phyloP scores from a whole-genome alignment of 2,888 invertebrate genomes.

The Athripsodes cinereus region DNA sequence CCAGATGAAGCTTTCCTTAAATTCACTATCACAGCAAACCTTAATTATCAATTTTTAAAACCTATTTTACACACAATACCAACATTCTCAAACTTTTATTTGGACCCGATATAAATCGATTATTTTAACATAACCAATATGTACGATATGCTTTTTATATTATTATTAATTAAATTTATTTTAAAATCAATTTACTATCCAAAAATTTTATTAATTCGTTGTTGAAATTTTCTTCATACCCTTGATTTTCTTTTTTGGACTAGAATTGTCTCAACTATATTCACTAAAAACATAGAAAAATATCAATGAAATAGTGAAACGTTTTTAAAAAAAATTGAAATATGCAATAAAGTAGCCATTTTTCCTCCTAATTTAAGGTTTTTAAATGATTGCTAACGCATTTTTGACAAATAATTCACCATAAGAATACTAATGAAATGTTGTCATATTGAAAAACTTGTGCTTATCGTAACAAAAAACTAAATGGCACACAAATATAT shows the following conservation, averaged over 20 bases:
- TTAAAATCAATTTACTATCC: neutral
- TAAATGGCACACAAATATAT: too few relatives aligned
- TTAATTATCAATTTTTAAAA: neutral
- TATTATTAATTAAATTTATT: neutral
- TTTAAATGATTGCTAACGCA: slow-evolving; percentile 25
- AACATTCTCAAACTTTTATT: neutral
- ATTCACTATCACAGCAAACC: neutral
- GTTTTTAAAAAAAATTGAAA: neutral
- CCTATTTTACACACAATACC: neutral
- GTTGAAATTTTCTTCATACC: neutral
- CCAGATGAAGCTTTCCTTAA: neutral
- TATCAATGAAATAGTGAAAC: neutral
- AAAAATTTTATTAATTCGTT: too few relatives aligned
- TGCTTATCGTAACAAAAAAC: too few relatives aligned
- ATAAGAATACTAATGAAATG: too few relatives aligned
- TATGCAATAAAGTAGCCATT: slow-evolving; percentile 16
- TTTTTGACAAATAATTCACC: slow-evolving; percentile 3
- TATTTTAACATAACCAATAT: neutral
- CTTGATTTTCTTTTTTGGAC: neutral
- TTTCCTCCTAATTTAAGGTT: neutral
- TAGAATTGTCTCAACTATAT: neutral
- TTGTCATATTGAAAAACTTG: too few relatives aligned
- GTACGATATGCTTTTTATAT: neutral
- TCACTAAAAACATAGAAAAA: too few relatives aligned
- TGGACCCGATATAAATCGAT: neutral